A percentile compares a stretch with the other conserved stretches of the same genome.
phyloP scores from a whole-genome alignment of 1,140 invertebrate species.

The Pogonomyrmex barbatus region DNA sequence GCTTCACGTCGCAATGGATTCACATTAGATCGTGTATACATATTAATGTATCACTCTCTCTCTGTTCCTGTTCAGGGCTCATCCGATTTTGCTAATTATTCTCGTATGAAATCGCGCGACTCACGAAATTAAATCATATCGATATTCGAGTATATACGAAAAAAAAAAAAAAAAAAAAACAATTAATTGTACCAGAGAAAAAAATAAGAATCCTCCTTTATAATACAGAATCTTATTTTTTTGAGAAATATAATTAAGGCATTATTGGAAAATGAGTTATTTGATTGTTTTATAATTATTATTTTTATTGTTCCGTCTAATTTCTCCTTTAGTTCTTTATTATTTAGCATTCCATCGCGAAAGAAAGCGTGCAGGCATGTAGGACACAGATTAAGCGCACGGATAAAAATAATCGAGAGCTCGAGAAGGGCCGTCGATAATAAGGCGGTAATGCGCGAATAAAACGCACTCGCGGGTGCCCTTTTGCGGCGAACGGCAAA shows the following conservation, averaged over 20 bases:
- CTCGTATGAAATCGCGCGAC: background rate
- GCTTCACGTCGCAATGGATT: background rate
- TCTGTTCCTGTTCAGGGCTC: background rate
- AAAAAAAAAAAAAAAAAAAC: background rate
- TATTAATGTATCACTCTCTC: background rate
- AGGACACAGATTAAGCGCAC: background rate
- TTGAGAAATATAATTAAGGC: background rate
- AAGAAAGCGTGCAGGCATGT: background rate
- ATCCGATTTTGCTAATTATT: background rate
- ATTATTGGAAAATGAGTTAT: background rate
- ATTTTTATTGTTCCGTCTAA: background rate
- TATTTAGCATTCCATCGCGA: background rate
- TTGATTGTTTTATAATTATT: background rate
- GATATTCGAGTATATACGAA: background rate
- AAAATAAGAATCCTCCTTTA: background rate
- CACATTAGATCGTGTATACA: background rate
- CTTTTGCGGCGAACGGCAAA: constrained; percentile 47
- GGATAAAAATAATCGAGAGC: constrained; percentile 36
- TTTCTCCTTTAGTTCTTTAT: background rate
- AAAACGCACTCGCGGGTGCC: constrained; percentile 37
- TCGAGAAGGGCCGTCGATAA: constrained; percentile 46
- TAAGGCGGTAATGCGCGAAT: constrained; percentile 56
- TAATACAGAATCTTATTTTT: background rate
- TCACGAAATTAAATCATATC: background rate
- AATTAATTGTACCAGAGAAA: background rate